These are phyloP conservation scores for Conchocele bisecta DNA, from an alignment of 2,888 invertebrate species.

Conservation along the genomic window DNA sequence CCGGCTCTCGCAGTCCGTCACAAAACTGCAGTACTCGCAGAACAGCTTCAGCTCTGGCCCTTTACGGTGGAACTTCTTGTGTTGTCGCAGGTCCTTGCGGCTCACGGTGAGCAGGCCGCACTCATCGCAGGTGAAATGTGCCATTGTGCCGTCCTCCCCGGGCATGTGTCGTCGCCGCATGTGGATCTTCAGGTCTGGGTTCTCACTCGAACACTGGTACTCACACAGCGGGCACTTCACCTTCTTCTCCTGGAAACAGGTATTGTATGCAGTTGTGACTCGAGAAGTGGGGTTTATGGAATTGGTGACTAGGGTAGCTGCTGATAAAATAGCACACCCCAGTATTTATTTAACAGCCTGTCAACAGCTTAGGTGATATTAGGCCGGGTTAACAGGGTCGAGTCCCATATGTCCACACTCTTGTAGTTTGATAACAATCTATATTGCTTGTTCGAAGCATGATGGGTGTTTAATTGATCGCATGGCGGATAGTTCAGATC, in stretches of 20 bases:
- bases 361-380: no score
- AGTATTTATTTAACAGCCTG: no score
- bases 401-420: no score
- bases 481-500: no score
- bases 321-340: no score
- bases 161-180: slow-evolving; percentile 75
- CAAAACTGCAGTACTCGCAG: slow-evolving; percentile 80
- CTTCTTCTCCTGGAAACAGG: slow-evolving; percentile 74
- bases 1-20: slow-evolving; percentile 81
- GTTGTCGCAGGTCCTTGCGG: slow-evolving; percentile 79
- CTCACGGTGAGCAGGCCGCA: slow-evolving; percentile 74
- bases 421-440: no score
- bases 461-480: no score
- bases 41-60: slow-evolving; percentile 81
- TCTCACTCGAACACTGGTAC: slow-evolving; percentile 79
- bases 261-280: neutral
- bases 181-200: slow-evolving; percentile 80
- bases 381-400: no score
- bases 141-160: slow-evolving; percentile 58
- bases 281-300: no score
- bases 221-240: slow-evolving; percentile 79
- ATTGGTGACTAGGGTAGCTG: no score
- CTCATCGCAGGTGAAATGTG: slow-evolving; percentile 71
- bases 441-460: no score
- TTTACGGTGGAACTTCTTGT: slow-evolving; percentile 79